Evolutionary conservation across 2,797 vertebrate species (phyloP).

Genomic region (Thamnophis elegans): DNA sequence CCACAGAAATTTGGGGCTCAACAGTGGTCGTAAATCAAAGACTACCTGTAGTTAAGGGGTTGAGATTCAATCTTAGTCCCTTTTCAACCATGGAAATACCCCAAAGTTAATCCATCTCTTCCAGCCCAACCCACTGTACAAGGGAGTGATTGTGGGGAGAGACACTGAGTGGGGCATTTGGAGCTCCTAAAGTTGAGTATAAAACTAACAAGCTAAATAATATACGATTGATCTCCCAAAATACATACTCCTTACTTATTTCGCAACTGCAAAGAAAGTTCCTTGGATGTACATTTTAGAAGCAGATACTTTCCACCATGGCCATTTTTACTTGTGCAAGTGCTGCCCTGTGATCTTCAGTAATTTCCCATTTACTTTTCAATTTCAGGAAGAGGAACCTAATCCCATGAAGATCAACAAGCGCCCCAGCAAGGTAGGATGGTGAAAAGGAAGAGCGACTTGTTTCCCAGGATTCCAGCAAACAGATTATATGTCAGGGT

Average conservation of each 20-base stretch:
- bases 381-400: slow-evolving; percentile 75
- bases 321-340: not conserved
- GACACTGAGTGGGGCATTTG: not conserved
- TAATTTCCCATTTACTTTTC: not conserved
- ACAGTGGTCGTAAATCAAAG: not conserved
- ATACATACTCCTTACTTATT: not conserved
- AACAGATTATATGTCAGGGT: too few species aligned
- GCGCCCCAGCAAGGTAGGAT: slow-evolving; percentile 90
- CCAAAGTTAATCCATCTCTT: not conserved
- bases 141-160: not conserved
- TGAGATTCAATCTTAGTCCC: not conserved
- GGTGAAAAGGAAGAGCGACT: accelerated
- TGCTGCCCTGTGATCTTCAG: not conserved
- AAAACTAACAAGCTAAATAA: not conserved
- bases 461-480: too few species aligned
- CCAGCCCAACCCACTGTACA: not conserved
- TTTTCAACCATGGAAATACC: not conserved
- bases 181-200: not conserved
- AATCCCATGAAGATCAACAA: slow-evolving; percentile 82
- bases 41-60: not conserved
- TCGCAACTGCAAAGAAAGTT: not conserved
- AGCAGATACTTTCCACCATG: not conserved
- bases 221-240: not conserved
- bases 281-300: not conserved
- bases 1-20: not conserved